Base-by-base conservation (phyloP, 2,113 vertebrate species). In the Pseudorasbora parva region DNA sequence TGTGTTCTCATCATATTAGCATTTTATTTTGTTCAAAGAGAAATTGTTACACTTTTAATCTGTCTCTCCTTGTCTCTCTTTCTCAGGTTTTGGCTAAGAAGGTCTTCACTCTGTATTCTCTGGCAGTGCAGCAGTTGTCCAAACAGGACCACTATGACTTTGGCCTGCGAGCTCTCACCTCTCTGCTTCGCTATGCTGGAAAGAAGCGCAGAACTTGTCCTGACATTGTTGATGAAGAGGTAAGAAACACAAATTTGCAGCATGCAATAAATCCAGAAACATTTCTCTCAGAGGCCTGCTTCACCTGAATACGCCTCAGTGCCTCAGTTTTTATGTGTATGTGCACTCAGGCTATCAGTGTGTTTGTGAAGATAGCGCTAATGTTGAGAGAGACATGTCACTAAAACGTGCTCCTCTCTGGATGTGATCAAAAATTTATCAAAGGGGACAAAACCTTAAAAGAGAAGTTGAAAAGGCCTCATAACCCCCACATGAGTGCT, bases 131-230 rank as follows among this genome's bases (percentile, higher is more conserved):
- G 88, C 96, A 97, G 92, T 92, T 97, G 12, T 98, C 97, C 74
- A 93, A 93, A 69, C 96, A 96, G 88, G 96, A 97, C 86, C 97
- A 98, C 86, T 98, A 98, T 5, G 96, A 98, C 89, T 98, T 97
- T 2, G 96, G 97, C 33, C 92, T 98, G 0, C 94, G 96, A 0
- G 95, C 96, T 0, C 95, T 97, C 86, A 97, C 95, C 23, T 96
- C 96, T 0, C 91, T 97, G 45, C 93, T 98, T 30, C 95, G 95
- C 81, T 96, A 95, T 0, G 94, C 94, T 0, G 95, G 95, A 82
- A 94, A 91, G 88, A 95, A 95, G 85, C 93, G 95, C 10, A 90
- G 94, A 23, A 84, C 89, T 21, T 85, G 90, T 43, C 89, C 92
- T 0, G 92, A 94, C 0, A 79, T 95, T 69, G 74, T 92, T 0